Evolutionary conservation across 2,888 invertebrate species (phyloP).

Genomic region (Seira ritae): DNA sequence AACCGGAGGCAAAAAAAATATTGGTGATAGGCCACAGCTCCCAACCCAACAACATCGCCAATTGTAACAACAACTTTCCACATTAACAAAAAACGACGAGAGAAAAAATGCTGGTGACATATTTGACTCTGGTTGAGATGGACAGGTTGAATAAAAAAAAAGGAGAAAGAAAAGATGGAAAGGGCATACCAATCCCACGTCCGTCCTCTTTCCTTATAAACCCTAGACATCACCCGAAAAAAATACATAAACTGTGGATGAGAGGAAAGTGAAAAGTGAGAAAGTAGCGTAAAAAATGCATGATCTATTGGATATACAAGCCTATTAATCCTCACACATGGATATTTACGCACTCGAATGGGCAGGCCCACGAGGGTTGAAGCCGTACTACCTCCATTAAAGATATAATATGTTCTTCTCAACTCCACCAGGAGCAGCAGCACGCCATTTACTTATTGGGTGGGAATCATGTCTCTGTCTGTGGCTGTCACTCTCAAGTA

Average conservation of each 20-base stretch:
- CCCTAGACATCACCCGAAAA: neutral
- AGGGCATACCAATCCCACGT: slow-evolving; percentile 44
- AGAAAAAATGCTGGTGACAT: slow-evolving; percentile 54
- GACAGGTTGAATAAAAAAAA: slow-evolving; percentile 59
- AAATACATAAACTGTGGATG: neutral
- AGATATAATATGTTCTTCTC: too few species aligned
- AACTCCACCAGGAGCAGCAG: too few species aligned
- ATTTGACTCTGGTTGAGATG: slow-evolving; percentile 61
- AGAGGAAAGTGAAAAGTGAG: neutral
- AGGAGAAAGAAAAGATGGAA: slow-evolving; percentile 47
- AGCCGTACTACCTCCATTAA: too few species aligned
- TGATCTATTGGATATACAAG: slow-evolving; percentile 6
- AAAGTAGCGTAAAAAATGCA: slow-evolving; percentile 1
- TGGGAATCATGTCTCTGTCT: slow-evolving; percentile 19
- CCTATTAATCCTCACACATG: neutral
- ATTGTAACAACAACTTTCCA: slow-evolving; percentile 31
- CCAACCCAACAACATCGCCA: slow-evolving; percentile 5
- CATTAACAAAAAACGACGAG: slow-evolving; percentile 31
- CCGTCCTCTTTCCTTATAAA: neutral
- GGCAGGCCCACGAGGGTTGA: too few species aligned
- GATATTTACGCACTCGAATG: neutral
- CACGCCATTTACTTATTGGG: neutral
- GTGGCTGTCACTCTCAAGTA: neutral
- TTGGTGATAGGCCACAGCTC: slow-evolving; percentile 37
- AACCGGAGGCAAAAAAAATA: slow-evolving; percentile 22